A percentile compares a stretch with the other conserved stretches of the same genome.
Evolutionary conservation across 2,888 invertebrate genomes (phyloP).

Genomic region (Drosophila dives): DNA sequence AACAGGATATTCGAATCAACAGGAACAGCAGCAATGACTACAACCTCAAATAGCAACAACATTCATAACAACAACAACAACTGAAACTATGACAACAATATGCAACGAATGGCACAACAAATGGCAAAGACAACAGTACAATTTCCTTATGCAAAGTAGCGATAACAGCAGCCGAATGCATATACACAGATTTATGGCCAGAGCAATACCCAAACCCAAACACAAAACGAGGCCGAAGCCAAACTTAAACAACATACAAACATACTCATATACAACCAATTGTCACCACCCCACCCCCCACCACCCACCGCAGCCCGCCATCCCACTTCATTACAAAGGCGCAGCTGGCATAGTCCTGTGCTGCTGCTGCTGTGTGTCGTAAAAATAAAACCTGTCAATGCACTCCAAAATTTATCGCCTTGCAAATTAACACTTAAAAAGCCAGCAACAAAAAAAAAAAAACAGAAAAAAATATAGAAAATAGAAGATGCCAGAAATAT

Average conservation of each 20-base stretch:
- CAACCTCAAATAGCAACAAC: conserved; percentile 36
- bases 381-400: conserved; percentile 79
- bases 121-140: conserved; percentile 71
- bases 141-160: conserved; percentile 78
- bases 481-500: not conserved
- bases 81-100: conserved; percentile 58
- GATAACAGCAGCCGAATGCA: conserved; percentile 77
- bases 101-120: conserved; percentile 58
- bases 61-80: conserved; percentile 25
- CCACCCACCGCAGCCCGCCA: not conserved
- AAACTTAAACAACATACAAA: conserved; percentile 35
- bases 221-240: conserved; percentile 17
- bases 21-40: conserved; percentile 50
- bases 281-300: not conserved
- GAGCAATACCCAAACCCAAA: conserved; percentile 24
- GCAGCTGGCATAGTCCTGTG: conserved; percentile 55
- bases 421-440: conserved; percentile 78
- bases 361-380: conserved; percentile 55
- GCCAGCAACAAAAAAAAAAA: conserved; percentile 31
- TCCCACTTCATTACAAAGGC: conserved; percentile 9
- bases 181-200: conserved; percentile 77
- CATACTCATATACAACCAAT: conserved; percentile 7
- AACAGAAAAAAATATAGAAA: conserved; percentile 4
- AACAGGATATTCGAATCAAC: conserved; percentile 76
- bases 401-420: conserved; percentile 75